Base-by-base conservation (phyloP, 2,113 vertebrate species). In the Caretta caretta region DNA sequence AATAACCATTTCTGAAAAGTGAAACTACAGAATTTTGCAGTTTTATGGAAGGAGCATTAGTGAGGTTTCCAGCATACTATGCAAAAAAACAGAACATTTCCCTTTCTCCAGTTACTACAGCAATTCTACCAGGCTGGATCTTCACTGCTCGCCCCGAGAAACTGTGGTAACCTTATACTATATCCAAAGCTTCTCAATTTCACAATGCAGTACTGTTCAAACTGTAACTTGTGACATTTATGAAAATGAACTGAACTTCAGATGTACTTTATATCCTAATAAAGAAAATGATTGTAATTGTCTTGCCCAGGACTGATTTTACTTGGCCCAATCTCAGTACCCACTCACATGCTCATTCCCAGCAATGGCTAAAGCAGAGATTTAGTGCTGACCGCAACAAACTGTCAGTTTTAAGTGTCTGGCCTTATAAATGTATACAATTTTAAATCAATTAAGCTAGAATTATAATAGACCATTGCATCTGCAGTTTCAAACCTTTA, bases 351-450 rank as follows among this genome's bases (percentile, higher is more conserved):
- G 38, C n/a, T 75, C 42, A 75, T 75, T 42, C 69, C n/a, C 17
- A 22, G n/a, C n/a, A 42, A 42, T 75, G 38, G 69, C 69, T 22
- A 75, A 38, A 75, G 69, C n/a, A 89, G 27, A 69, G 0, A 0
- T 62, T 69, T 90, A 81, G 24, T 59, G 14, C 22, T 2, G 19
- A 80, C 53, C 87, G 50, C 3, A 94, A 78, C 31, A 93, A 1
- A 9, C 57, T 65, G 24, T 76, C 85, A 75, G 54, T 53, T 75
- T 24, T 88, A 31, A 65, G 29, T 16, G 27, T 29, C 13, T 65
- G 24, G 59, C 31, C 29, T 50, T 90, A 79, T 3, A 0, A 6
- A 90, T 89, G 27, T 17, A 25, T 57, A 76, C 11, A 22, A 22
- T 2, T 81, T 24, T 49, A 29, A 69, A 51, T 29, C 4, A 88